Conservation (phyloP, 2,797 vertebrate genomes). For the Clarias fuscus region DNA sequence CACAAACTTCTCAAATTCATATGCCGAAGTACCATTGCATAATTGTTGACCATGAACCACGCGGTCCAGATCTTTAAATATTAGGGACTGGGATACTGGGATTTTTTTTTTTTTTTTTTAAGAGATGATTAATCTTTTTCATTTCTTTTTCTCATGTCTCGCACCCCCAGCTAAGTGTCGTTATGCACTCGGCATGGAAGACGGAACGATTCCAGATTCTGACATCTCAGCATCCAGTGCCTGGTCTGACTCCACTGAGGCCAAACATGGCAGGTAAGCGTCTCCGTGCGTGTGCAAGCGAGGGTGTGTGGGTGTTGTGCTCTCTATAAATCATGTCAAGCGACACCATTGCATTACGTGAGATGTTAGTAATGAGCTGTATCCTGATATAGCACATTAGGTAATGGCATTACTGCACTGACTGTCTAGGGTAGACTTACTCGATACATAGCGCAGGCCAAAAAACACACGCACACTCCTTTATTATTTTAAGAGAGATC, state of each 20-base stretch:
- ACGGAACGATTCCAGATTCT: constrained; percentile 87
- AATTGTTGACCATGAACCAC: background rate
- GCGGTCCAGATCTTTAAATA: constrained; percentile 35
- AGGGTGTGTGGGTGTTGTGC: constrained; percentile 43
- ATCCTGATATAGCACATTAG: constrained; percentile 61
- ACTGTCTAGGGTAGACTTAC: constrained; percentile 42
- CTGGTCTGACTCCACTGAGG: constrained; percentile 94
- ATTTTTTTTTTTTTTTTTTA: background rate
- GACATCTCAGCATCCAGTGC: constrained; percentile 89
- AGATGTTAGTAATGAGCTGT: constrained; percentile 60
- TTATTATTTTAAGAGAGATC: constrained; percentile 39
- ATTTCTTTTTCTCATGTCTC: constrained; percentile 9
- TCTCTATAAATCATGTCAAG: constrained; percentile 56
- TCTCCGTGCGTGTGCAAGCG: constrained; percentile 5
- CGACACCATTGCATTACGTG: constrained; percentile 64
- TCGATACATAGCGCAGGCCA: constrained; percentile 44
- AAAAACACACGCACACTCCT: constrained; percentile 36
- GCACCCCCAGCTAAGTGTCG: constrained; percentile 81
- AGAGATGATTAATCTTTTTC: constrained; percentile 18
- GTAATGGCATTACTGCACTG: constrained; percentile 67
- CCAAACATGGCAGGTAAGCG: constrained; percentile 89
- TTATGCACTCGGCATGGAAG: constrained; percentile 93
- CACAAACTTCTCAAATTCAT: too few relatives aligned
- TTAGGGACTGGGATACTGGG: background rate
- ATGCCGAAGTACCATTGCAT: too few relatives aligned